Conservation (phyloP, 2,797 vertebrate species). For the Cygnus olor region DNA sequence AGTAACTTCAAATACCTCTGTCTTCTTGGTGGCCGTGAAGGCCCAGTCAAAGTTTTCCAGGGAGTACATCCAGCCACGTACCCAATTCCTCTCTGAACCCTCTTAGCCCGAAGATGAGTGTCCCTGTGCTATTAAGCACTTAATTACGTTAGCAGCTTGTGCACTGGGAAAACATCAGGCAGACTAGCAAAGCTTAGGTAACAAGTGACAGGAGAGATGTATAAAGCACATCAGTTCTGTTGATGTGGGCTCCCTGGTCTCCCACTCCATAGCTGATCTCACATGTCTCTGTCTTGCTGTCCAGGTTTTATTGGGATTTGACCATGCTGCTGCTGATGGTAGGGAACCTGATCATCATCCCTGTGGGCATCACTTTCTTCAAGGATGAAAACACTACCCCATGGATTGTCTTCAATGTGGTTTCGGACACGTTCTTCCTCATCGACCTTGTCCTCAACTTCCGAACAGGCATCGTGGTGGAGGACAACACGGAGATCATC, state of each 20-base stretch:
- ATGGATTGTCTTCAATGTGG: conserved; percentile 99
- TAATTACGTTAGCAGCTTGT: not conserved
- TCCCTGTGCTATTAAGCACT: not conserved
- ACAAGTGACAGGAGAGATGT: not conserved
- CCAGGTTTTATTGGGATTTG: conserved; percentile 99
- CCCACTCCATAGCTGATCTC: not conserved
- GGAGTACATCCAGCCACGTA: not conserved
- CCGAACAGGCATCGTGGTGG: conserved; percentile 97
- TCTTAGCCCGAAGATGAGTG: not conserved
- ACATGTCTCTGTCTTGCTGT: conserved; percentile 58
- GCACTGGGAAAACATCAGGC: not conserved
- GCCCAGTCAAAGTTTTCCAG: not conserved
- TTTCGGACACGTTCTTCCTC: conserved; percentile 99
- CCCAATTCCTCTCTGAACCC: not conserved
- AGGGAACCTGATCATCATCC: conserved; percentile 98
- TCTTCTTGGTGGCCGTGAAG: not conserved
- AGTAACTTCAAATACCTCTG: not conserved
- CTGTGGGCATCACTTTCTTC: conserved; percentile 99
- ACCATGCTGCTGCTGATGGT: conserved; percentile 99
- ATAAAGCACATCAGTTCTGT: not conserved
- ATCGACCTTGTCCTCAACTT: conserved; percentile 99
- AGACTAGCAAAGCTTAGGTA: not conserved
- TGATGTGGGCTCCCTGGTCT: not conserved
- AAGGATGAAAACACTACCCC: conserved; percentile 98
- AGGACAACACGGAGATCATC: conserved; percentile 99